phyloP scores from a whole-genome alignment of 2,113 vertebrate species.

The Syngnathoides biaculeatus region DNA sequence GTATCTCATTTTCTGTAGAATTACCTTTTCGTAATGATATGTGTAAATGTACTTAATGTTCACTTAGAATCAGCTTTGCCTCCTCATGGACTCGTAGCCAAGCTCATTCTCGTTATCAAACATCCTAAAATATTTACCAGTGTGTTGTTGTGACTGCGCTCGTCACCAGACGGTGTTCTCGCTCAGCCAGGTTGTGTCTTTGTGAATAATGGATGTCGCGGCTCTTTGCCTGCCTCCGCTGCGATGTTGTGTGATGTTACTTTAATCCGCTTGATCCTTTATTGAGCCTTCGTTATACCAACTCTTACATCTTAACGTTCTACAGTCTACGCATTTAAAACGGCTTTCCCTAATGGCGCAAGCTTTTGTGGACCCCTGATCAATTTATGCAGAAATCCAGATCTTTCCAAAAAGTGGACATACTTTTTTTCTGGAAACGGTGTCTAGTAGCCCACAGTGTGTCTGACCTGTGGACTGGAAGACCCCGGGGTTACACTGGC shows the following conservation, averaged over 20 bases:
- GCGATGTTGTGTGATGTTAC: conserved; percentile 2
- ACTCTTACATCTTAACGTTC: conserved; percentile 38
- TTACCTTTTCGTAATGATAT: background rate
- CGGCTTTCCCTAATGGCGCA: conserved; percentile 16
- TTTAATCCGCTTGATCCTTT: conserved; percentile 46
- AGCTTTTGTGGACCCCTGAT: conserved; percentile 7
- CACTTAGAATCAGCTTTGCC: background rate
- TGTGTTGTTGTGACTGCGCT: conserved; percentile 45
- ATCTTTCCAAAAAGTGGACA: background rate
- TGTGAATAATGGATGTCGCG: conserved; percentile 58
- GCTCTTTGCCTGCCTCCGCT: conserved; percentile 23
- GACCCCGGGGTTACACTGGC: conserved; percentile 94
- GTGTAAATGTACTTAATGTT: background rate
- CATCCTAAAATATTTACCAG: conserved; percentile 45
- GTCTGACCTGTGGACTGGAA: conserved; percentile 95
- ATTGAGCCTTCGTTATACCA: conserved; percentile 39
- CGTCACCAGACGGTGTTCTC: conserved; percentile 32
- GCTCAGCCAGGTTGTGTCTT: conserved; percentile 26
- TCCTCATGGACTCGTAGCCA: background rate
- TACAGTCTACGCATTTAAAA: conserved; percentile 28
- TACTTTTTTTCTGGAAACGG: background rate
- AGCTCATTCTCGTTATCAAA: background rate
- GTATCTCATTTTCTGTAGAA: too few relatives aligned
- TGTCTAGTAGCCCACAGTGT: background rate
- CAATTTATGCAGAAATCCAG: background rate